Evolutionary conservation across 2,888 invertebrate genomes (phyloP).

Genomic region (Archips crataeganus): DNA sequence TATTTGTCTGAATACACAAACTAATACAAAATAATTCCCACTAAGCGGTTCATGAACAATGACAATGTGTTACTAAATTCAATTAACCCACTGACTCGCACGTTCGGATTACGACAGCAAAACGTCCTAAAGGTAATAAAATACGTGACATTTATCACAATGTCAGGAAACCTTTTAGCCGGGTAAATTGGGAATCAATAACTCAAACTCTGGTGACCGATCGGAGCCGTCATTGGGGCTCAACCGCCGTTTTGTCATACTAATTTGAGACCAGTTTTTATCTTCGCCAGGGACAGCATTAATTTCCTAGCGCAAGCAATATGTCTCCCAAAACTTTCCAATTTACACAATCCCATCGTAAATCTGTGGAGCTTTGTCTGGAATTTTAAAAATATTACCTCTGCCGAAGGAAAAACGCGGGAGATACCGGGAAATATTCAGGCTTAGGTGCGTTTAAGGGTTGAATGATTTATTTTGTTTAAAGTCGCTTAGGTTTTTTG

Average conservation of each 20-base stretch:
- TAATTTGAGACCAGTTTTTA: conserved; percentile 41
- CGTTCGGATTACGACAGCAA: conserved; percentile 22
- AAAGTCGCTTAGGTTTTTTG: conserved; percentile 43
- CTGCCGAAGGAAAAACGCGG: conserved; percentile 53
- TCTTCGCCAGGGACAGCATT: conserved; percentile 51
- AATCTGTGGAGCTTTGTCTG: conserved; percentile 72
- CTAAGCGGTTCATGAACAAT: background rate
- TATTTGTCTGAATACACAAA: background rate
- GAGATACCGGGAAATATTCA: conserved; percentile 49
- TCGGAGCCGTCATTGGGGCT: conserved; percentile 42
- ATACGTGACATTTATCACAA: conserved; percentile 40
- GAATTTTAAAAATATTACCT: conserved; percentile 74
- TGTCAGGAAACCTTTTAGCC: conserved; percentile 38
- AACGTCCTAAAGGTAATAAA: conserved; percentile 36
- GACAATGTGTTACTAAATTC: conserved; percentile 2
- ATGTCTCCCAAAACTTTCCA: conserved; percentile 73
- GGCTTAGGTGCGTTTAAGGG: conserved; percentile 62
- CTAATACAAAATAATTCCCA: background rate
- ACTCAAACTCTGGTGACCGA: conserved; percentile 52
- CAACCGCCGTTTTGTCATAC: conserved; percentile 43
- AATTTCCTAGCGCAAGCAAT: conserved; percentile 62
- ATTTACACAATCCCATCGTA: conserved; percentile 76
- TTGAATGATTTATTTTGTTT: conserved; percentile 65
- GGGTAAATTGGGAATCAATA: conserved; percentile 47
- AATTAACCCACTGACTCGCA: conserved; percentile 20